Base-by-base conservation (phyloP, 2,797 vertebrate species). In the Sternarchorhynchus goeldii region DNA sequence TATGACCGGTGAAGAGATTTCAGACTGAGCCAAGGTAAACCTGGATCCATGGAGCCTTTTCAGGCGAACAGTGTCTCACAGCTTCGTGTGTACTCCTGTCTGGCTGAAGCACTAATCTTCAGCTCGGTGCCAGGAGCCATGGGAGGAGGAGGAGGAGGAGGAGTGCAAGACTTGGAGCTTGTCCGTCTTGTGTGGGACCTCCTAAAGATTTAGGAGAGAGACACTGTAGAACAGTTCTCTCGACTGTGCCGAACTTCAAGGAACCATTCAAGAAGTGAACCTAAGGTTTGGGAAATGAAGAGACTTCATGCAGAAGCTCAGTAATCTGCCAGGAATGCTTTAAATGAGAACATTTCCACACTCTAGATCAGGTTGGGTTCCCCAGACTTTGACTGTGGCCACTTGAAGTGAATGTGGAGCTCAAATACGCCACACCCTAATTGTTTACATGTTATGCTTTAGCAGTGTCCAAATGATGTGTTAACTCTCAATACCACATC, bases 401-500 rank as follows among this genome's bases (percentile, higher is more conserved):
- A 64, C n/a, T 64, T 64, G 18, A 34, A 64, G 62, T 36, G 5
- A 36, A 17, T 34, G 36, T 64, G 64, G 6, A 39, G 63, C 17
- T 65, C 63, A 32, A 8, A 39, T 34, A 65, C 0, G 31, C 3
- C 2, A 31, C 20, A 21, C 31, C 14, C n/a, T 64, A 59, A 71
- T 72, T 78, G 59, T 78, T 72, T 55, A 72, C 39, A 78, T 25
- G 29, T 78, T 57, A 62, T 64, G 76, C 68, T 72, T 29, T 68
- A 63, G 17, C 71, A 58, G 59, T 31, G 53, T 71, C 50, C 59
- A 72, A 25, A 71, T 68, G 50, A 68, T 57, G 67, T 56, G 67
- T 31, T 72, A 59, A 41, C 29, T 0, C 5, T 2, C 62, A n/a
- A 7, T 25, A 25, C 25, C 25, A 25, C 25, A 25, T 25, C 25